phyloP scores from a whole-genome alignment of 2,797 vertebrate genomes.

The Crocodylus rhombifer region DNA sequence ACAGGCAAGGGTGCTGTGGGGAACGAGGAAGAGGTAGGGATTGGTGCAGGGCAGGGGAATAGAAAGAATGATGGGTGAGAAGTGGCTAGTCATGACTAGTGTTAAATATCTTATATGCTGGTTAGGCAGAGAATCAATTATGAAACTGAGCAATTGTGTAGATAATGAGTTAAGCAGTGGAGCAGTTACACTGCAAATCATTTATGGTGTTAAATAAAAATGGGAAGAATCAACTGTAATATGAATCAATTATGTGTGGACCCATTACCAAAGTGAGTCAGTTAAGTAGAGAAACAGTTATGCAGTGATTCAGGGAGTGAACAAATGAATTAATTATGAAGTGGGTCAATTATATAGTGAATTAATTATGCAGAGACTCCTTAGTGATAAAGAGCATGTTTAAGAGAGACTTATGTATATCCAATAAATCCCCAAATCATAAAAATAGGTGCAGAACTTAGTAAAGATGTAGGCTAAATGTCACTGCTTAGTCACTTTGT shows the following conservation, averaged over 20 bases:
- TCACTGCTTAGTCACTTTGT: background rate
- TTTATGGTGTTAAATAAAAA: slow-evolving; percentile 71
- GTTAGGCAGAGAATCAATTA: slow-evolving; percentile 58
- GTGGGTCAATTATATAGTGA: slow-evolving; percentile 30
- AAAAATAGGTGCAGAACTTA: background rate
- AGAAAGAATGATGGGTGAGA: background rate
- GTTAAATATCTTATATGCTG: slow-evolving; percentile 35
- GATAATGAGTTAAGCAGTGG: slow-evolving; percentile 70
- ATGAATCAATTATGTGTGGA: slow-evolving; percentile 65
- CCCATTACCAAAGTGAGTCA: slow-evolving; percentile 49
- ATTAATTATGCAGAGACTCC: slow-evolving; percentile 47
- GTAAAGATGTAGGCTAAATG: background rate
- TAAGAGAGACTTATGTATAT: background rate
- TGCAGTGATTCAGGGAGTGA: background rate
- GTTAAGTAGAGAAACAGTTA: slow-evolving; percentile 57
- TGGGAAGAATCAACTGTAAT: slow-evolving; percentile 63
- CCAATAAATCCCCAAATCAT: background rate
- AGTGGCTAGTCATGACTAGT: background rate
- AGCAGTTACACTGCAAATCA: slow-evolving; percentile 42
- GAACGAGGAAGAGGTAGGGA: background rate
- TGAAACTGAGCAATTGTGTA: slow-evolving; percentile 40
- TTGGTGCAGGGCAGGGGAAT: background rate
- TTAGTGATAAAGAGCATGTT: slow-evolving; percentile 25
- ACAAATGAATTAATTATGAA: slow-evolving; percentile 58
- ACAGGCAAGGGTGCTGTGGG: background rate